phyloP scores from a whole-genome alignment of 2,113 vertebrate species.

The Myiozetetes cayanensis region DNA sequence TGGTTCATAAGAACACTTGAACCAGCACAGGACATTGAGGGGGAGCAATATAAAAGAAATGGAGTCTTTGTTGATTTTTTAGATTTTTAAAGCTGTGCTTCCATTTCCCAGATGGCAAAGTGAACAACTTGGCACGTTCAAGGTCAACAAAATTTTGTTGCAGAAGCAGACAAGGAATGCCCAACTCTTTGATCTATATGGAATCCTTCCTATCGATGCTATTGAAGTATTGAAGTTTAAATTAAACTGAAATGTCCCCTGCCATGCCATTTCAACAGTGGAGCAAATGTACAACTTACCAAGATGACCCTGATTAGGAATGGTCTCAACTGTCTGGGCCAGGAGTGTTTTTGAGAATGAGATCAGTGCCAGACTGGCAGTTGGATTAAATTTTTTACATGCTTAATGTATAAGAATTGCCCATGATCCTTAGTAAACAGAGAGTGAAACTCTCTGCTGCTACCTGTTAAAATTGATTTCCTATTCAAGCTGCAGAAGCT shows the following conservation, averaged over 20 bases:
- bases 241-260: background rate
- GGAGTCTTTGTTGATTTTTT: background rate
- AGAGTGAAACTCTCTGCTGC: background rate
- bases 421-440: background rate
- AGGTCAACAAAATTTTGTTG: background rate
- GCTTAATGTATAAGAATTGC: background rate
- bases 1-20: background rate
- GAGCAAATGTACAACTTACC: background rate
- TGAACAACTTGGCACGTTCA: background rate
- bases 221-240: background rate
- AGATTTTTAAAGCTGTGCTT: background rate
- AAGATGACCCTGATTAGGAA: background rate
- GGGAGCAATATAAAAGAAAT: background rate
- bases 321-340: background rate
- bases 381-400: background rate
- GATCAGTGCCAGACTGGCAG: background rate
- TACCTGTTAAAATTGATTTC: background rate
- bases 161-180: background rate
- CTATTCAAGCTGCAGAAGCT: background rate
- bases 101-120: background rate
- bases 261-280: background rate
- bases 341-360: background rate
- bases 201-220: background rate
- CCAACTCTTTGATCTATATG: background rate
- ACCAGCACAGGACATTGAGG: background rate